A percentile compares a stretch with the other conserved stretches of the same genome.
These are phyloP conservation scores for Emydura subglobosa DNA, from an alignment of 2,113 vertebrate species.

Conservation along the genomic window DNA sequence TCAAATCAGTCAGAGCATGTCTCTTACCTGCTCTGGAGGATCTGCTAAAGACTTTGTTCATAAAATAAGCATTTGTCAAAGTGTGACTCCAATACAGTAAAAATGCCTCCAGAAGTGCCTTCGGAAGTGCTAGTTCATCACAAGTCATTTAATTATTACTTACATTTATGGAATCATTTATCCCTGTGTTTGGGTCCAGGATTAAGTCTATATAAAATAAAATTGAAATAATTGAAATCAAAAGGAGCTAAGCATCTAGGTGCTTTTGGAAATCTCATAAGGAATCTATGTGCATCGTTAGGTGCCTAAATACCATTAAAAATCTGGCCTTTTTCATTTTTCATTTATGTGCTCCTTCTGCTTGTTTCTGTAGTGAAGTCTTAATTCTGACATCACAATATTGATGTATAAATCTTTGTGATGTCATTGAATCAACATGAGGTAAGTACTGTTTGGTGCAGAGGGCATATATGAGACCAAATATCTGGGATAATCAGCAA, in stretches of 20 bases:
- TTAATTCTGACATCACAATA: background rate
- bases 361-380: background rate
- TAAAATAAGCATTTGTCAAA: conserved; percentile 29
- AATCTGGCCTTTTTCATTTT: background rate
- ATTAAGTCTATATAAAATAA: background rate
- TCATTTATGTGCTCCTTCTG: background rate
- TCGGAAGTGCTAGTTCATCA: background rate
- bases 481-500: background rate
- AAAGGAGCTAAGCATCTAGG: background rate
- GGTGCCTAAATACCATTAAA: background rate
- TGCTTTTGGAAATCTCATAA: background rate
- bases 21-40: conserved; percentile 36
- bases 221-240: background rate
- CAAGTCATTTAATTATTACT: background rate
- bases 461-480: background rate
- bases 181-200: background rate
- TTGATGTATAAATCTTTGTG: background rate
- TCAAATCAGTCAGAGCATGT: conserved; percentile 23
- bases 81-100: background rate
- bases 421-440: background rate
- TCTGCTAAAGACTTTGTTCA: background rate
- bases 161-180: background rate
- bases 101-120: background rate
- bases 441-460: background rate
- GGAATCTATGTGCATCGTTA: background rate